A percentile compares a stretch with the other conserved stretches of the same genome.
Conservation (phyloP, 2,888 invertebrate genomes). For the Pandemis corylana region DNA sequence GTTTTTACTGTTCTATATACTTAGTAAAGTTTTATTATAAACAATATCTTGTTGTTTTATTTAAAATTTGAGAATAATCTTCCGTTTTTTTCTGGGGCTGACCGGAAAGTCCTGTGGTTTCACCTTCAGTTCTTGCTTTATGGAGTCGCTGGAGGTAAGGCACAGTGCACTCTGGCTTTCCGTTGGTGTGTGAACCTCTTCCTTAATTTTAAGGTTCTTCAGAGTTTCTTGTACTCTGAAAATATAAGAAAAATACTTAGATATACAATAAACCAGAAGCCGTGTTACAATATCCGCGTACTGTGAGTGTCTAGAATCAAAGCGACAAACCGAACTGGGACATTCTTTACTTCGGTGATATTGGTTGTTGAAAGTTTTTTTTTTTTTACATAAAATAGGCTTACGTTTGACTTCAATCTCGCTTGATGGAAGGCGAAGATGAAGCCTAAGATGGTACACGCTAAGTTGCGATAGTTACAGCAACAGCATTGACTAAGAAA, state of each 20-base stretch:
- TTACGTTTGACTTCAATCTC: too few species aligned
- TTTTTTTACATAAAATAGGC: too few species aligned
- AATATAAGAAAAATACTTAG: neutral
- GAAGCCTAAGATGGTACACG: too few species aligned
- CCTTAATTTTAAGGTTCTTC: conserved; percentile 17
- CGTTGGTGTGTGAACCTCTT: conserved; percentile 19
- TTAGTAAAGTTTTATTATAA: conserved; percentile 74
- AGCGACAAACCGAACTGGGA: too few species aligned
- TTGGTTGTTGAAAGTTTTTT: too few species aligned
- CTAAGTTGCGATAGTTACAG: too few species aligned
- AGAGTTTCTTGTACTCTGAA: conserved; percentile 21
- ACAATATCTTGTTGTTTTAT: conserved; percentile 45
- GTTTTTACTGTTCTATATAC: conserved; percentile 65
- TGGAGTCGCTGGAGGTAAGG: neutral
- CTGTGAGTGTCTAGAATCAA: too few species aligned
- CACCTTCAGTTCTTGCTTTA: conserved; percentile 14
- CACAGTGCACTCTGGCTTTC: conserved; percentile 22
- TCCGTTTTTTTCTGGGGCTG: conserved; percentile 46
- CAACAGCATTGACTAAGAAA: too few species aligned
- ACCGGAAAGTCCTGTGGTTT: conserved; percentile 3
- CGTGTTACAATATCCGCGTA: too few species aligned
- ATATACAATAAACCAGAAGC: neutral
- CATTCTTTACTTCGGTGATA: too few species aligned
- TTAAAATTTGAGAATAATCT: conserved; percentile 18
- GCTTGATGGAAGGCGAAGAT: too few species aligned